A percentile compares a stretch with the other conserved stretches of the same genome.
These are phyloP conservation scores for Apis cerana DNA, from an alignment of 1,140 invertebrate genomes.

Conservation along the genomic window DNA sequence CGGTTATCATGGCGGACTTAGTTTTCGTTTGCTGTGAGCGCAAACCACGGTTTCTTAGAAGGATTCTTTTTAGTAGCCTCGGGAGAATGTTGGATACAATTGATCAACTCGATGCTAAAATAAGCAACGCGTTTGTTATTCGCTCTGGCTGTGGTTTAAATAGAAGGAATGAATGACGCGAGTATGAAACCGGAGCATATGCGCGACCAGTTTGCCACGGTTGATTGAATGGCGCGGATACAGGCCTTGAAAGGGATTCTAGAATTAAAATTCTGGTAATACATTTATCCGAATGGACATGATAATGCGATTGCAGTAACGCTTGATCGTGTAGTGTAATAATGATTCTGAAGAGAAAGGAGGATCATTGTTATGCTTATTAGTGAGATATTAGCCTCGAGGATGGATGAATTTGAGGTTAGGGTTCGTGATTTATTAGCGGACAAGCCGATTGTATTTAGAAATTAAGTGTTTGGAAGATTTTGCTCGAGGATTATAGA, in stretches of 20 bases:
- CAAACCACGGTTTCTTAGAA: constrained; percentile 2
- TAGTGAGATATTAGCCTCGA: background rate
- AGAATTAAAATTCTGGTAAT: background rate
- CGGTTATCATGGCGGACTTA: background rate
- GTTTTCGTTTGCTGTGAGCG: background rate
- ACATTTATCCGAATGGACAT: background rate
- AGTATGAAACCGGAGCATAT: background rate
- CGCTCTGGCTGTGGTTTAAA: background rate
- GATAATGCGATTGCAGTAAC: background rate
- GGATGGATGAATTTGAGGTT: background rate
- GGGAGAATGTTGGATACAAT: background rate
- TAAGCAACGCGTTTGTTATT: background rate
- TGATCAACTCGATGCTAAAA: background rate
- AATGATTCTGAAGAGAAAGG: background rate
- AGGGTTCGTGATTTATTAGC: background rate
- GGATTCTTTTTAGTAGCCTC: background rate
- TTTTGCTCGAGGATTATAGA: background rate
- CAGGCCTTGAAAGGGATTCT: background rate
- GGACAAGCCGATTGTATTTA: background rate
- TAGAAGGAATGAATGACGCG: constrained; percentile 8
- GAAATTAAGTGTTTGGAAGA: background rate
- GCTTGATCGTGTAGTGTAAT: background rate
- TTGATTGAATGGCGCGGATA: background rate
- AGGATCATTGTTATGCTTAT: background rate
- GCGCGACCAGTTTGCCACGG: background rate